These are phyloP conservation scores for Cavia aperea DNA, from an alignment of 2,113 vertebrate genomes.

Conservation along the genomic window DNA sequence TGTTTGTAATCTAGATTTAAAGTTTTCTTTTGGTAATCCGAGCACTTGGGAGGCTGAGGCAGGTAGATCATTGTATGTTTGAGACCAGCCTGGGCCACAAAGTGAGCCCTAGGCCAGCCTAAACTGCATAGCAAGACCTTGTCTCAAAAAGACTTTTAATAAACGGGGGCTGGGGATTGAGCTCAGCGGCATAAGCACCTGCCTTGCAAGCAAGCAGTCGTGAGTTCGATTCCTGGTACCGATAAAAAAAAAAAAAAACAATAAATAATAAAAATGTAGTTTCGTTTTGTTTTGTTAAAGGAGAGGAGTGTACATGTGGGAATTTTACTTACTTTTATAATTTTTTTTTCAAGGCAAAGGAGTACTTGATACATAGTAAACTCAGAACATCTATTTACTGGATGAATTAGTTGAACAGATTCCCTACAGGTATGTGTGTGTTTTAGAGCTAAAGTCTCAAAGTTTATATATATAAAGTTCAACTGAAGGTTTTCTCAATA, in stretches of 20 bases:
- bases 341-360: not conserved
- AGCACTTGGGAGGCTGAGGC: too few species aligned
- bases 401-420: not conserved
- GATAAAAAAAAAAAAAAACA: too few species aligned
- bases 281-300: not conserved
- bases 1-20: constrained; percentile 12
- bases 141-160: too few species aligned
- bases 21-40: not conserved
- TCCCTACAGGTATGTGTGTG: not conserved
- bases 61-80: too few species aligned
- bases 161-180: too few species aligned
- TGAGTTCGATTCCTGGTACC: too few species aligned
- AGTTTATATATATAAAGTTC: not conserved
- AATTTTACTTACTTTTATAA: constrained; percentile 25
- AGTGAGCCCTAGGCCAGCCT: too few species aligned
- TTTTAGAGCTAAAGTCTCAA: constrained; percentile 19
- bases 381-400: constrained; percentile 3
- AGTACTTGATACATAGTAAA: not conserved
- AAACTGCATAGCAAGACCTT: too few species aligned
- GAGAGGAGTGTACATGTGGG: not conserved
- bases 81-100: too few species aligned
- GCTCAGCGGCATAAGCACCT: too few species aligned
- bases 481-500: not conserved
- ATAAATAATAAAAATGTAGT: too few species aligned
- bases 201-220: too few species aligned